Percentiles rank a stretch among this genome's conserved stretches.
Evolutionary conservation across 2,888 invertebrate genomes (phyloP).

Genomic region (Timandra comae): DNA sequence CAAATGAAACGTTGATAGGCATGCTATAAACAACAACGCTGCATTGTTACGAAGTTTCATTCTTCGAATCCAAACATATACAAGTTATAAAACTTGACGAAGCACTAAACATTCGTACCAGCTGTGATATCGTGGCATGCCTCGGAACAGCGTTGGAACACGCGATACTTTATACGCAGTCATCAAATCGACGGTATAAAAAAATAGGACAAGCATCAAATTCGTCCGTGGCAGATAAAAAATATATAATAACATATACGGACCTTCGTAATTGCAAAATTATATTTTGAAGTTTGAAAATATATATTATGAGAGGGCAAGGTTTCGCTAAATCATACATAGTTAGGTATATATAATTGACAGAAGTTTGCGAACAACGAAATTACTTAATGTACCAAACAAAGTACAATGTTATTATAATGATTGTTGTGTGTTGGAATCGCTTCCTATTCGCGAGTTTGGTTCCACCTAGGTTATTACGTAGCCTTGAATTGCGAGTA

Average conservation of each 20-base stretch:
- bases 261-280: constrained; percentile 14
- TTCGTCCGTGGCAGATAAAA: constrained; percentile 19
- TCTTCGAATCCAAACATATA: constrained; percentile 18
- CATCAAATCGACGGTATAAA: constrained; percentile 23
- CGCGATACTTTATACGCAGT: constrained; percentile 25
- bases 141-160: constrained; percentile 21
- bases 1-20: no score
- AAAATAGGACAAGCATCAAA: constrained; percentile 24
- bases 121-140: constrained; percentile 20
- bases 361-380: constrained; percentile 3
- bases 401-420: constrained; percentile 3
- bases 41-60: constrained; percentile 13
- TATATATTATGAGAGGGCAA: constrained; percentile 9
- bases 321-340: constrained; percentile 9
- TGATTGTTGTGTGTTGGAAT: no score
- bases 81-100: constrained; percentile 20
- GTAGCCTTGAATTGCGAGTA: no score
- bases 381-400: constrained; percentile 10
- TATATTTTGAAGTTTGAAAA: constrained; percentile 5
- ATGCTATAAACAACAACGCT: constrained; percentile 10
- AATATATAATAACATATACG: constrained; percentile 14
- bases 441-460: no score
- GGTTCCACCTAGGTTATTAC: no score
- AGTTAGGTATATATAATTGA: constrained; percentile 5
- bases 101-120: constrained; percentile 20